These are phyloP conservation scores for Iguana delicatissima DNA, from an alignment of 2,797 vertebrate genomes.

Conservation along the genomic window DNA sequence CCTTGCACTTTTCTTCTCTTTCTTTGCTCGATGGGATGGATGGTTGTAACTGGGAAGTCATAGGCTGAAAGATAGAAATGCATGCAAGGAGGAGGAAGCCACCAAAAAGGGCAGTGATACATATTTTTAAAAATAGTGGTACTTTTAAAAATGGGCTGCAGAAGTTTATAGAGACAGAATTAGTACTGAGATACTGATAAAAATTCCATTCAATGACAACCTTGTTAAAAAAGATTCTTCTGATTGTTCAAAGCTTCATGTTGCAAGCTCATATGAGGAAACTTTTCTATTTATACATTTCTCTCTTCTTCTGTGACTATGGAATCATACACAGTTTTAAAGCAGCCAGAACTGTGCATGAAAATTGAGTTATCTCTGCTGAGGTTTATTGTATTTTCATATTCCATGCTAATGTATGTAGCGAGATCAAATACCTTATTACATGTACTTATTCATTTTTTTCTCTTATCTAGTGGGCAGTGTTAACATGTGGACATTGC, in stretches of 20 bases:
- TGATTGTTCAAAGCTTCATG: neutral
- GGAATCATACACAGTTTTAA: neutral
- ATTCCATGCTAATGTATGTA: neutral
- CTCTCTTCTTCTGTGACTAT: neutral
- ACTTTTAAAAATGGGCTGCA: neutral
- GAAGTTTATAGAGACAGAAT: neutral
- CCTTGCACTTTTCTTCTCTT: neutral
- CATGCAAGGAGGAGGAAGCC: neutral
- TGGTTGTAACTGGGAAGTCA: neutral
- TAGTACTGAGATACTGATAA: neutral
- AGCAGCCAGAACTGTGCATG: neutral
- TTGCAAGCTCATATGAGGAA: neutral
- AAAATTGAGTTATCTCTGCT: neutral
- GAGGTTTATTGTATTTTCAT: neutral
- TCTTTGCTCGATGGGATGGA: neutral
- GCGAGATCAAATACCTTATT: conserved; percentile 1
- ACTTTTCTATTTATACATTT: neutral
- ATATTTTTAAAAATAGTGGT: neutral
- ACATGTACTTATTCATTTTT: neutral
- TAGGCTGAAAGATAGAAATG: neutral
- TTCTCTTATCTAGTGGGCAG: conserved; percentile 89
- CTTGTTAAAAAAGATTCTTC: neutral
- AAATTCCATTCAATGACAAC: neutral
- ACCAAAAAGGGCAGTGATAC: neutral
- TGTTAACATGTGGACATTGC: conserved; percentile 96